Conservation (phyloP, 2,888 invertebrate genomes). For the Philaethria dido region DNA sequence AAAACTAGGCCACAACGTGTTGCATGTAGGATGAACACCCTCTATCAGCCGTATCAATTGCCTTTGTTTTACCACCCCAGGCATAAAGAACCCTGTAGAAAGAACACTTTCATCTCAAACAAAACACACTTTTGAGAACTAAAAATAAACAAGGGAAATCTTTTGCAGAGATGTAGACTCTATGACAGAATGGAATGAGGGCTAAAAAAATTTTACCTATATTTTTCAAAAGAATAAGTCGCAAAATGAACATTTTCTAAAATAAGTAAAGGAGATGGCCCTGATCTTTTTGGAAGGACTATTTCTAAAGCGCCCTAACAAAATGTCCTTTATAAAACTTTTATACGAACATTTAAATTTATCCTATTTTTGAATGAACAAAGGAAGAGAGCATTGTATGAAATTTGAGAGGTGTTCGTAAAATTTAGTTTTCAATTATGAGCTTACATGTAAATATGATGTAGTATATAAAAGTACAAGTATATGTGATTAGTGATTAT, state of each 20-base stretch:
- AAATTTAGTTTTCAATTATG: neutral
- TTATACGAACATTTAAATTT: too few relatives aligned
- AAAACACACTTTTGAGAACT: slow-evolving; percentile 42
- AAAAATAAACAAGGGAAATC: slow-evolving; percentile 33
- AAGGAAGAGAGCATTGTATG: neutral
- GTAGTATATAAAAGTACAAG: neutral
- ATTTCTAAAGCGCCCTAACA: neutral
- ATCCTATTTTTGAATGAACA: too few relatives aligned
- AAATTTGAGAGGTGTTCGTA: neutral
- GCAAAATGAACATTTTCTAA: slow-evolving; percentile 25
- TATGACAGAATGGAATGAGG: slow-evolving; percentile 11
- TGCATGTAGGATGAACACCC: slow-evolving; percentile 56
- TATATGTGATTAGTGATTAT: too few relatives aligned
- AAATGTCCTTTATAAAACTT: too few relatives aligned
- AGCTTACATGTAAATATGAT: neutral
- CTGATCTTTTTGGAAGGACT: neutral
- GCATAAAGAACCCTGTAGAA: slow-evolving; percentile 51
- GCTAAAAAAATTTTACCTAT: slow-evolving; percentile 8
- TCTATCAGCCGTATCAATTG: slow-evolving; percentile 63
- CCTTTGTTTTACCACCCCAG: slow-evolving; percentile 57
- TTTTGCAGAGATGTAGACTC: slow-evolving; percentile 26
- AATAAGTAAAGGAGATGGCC: slow-evolving; percentile 11
- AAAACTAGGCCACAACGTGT: slow-evolving; percentile 65
- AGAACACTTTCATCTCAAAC: slow-evolving; percentile 43
- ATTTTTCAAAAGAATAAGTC: slow-evolving; percentile 30